Base-by-base conservation (phyloP, 1,140 invertebrate genomes). In the Arion vulgaris region DNA sequence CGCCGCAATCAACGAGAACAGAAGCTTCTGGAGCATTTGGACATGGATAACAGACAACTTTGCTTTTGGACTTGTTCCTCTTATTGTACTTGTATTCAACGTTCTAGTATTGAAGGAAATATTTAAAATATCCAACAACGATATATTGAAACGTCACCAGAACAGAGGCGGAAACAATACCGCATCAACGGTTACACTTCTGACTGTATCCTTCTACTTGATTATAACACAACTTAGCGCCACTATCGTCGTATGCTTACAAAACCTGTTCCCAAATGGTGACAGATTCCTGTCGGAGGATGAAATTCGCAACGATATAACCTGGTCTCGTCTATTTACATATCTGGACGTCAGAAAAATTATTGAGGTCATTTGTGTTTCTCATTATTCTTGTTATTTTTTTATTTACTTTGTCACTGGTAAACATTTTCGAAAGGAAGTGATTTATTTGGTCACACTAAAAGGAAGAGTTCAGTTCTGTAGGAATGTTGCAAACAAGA, bases 351-450 rank as follows among this genome's bases (percentile, higher is more conserved):
- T 82, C 15, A 76, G 87, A 68, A 86, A 85, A 77, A 82, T 91
- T 32, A 81, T 91, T 23, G 86, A 91, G 62, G 86, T 86, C 66
- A 83, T 91, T n/a, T 86, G 89, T 73, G 72, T 91, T 23, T 89
- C 91, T 0, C 90, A 91, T 82, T 91, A 86, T 80, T 86, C 88
- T 26, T 88, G 85, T 73, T 91, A 91, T 81, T 86, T 91, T 49
- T 85, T 89, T 80, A 87, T 91, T 51, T 91, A 91, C 79, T 85
- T 83, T 28, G 69, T 86, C 2, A 91, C 90, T 15, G 90, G 91
- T 19, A 83, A 85, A 73, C 84, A 86, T 72, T 91, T 91, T 77
- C 87, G 90, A 32, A 84, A 86, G 45, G 87, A 91, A 76, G 83
- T 91, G 19, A 19, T 84, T 17, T 83, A 80, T 38, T 75, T 84